Base-by-base conservation (phyloP, 2,113 vertebrate species). In the Cyprinodon variegatus region DNA sequence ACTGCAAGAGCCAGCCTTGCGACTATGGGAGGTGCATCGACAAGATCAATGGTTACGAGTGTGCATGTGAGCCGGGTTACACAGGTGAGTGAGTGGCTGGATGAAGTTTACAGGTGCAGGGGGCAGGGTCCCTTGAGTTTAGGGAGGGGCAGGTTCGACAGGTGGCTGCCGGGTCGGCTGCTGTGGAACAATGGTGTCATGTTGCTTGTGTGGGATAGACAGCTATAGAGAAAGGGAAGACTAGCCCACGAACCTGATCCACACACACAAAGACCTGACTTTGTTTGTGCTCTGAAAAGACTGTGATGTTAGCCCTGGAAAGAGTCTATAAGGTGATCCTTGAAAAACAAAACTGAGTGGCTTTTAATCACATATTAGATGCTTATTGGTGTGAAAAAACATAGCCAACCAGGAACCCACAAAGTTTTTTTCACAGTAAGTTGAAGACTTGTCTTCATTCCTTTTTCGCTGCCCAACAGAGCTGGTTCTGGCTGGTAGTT, bases 41-140 rank as follows among this genome's bases (percentile, higher is more conserved):
- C 94, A 97, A 96, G 94, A 97, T 98, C 66, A 96, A 97, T 0
- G 93, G 97, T 90, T 98, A 97, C 0, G 96, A 98, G 85, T 99
- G 97, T 66, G 93, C 95, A 10, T 98, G 98, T 0, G 95, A 97
- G 88, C 96, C 96, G 0, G 98, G 98, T 20, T 99, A 97, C 84
- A 90, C 90, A 89, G 93, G 92, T 94, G 87, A 93, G 91, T 37
- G 20, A 93, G 91, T 37, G 20, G 1, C 61, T 84, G 84, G 88
- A 83, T 67, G 87, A 88, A 86, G 88, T 81, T 46, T 84, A 84
- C 86, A 91, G 90, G 84, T 89, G 88, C 76, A 64, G 53, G 69
- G 75, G 84, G 84, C 75, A 22, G 60, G 81, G 77, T 89, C 88
- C 83, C 90, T 39, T 72, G 87, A 85, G 90, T 76, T 81, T 84